Conservation (phyloP, 2,888 invertebrate genomes). For the Habroteleia sp. region DNA sequence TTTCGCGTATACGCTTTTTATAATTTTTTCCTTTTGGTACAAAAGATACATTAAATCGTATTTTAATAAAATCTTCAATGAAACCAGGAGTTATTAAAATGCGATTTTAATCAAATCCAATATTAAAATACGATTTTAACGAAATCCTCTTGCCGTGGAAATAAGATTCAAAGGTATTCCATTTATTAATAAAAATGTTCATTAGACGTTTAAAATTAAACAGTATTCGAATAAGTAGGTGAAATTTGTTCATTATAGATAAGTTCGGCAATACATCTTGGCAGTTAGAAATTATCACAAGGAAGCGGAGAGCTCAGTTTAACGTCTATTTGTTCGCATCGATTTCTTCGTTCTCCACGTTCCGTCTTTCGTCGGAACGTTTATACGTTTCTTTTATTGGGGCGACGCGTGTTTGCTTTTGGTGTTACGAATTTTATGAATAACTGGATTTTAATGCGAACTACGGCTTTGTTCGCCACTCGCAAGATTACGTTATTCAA, state of each 20-base stretch:
- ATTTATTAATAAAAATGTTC: slow-evolving; percentile 45
- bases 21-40: slow-evolving; percentile 3
- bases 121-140: slow-evolving; percentile 58
- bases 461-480: neutral
- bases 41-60: slow-evolving; percentile 47
- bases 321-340: slow-evolving; percentile 45
- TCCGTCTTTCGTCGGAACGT: slow-evolving; percentile 26
- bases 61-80: slow-evolving; percentile 48
- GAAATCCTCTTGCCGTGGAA: slow-evolving; percentile 44
- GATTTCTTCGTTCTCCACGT: slow-evolving; percentile 22
- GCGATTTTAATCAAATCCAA: slow-evolving; percentile 56
- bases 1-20: neutral
- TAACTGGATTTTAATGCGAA: slow-evolving; percentile 51
- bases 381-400: slow-evolving; percentile 44
- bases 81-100: slow-evolving; percentile 42
- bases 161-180: slow-evolving; percentile 32
- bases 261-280: slow-evolving; percentile 20
- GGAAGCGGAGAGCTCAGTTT: slow-evolving; percentile 18
- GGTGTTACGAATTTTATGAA: slow-evolving; percentile 54
- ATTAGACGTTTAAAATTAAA: slow-evolving; percentile 51
- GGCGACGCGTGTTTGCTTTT: slow-evolving; percentile 33
- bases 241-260: slow-evolving; percentile 18
- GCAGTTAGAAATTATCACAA: slow-evolving; percentile 23
- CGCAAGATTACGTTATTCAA: slow-evolving; percentile 33
- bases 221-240: slow-evolving; percentile 28